These are phyloP conservation scores for Cydia fagiglandana DNA, from an alignment of 1,140 invertebrate species.

Conservation along the genomic window DNA sequence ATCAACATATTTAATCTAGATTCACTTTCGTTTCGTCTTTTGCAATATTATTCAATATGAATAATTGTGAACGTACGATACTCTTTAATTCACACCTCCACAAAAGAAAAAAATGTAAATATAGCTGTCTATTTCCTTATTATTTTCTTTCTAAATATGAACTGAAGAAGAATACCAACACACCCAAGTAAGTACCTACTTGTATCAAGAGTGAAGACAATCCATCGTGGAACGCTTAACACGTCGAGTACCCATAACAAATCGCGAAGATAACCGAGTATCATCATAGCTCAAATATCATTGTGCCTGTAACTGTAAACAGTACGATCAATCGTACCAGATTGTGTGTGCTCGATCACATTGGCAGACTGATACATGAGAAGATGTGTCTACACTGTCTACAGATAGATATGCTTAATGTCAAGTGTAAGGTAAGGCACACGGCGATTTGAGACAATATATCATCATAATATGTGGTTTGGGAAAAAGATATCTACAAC, in stretches of 20 bases:
- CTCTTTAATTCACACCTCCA: no score
- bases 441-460: no score
- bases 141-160: no score
- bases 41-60: no score
- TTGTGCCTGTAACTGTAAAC: background rate
- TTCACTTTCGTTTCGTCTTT: no score
- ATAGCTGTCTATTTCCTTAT: no score
- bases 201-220: background rate
- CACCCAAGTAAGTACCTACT: background rate
- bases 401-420: background rate
- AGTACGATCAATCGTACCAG: background rate
- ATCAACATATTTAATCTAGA: no score
- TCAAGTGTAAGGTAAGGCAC: background rate
- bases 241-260: background rate
- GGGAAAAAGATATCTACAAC: no score
- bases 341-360: background rate
- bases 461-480: no score
- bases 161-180: no score
- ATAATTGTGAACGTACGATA: no score
- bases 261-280: background rate
- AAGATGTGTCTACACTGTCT: background rate
- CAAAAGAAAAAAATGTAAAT: no score
- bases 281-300: slow-evolving; percentile 7
- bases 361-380: background rate
- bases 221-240: background rate